Conservation (phyloP, 2,113 vertebrate genomes). For the Saimiri boliviensis region DNA sequence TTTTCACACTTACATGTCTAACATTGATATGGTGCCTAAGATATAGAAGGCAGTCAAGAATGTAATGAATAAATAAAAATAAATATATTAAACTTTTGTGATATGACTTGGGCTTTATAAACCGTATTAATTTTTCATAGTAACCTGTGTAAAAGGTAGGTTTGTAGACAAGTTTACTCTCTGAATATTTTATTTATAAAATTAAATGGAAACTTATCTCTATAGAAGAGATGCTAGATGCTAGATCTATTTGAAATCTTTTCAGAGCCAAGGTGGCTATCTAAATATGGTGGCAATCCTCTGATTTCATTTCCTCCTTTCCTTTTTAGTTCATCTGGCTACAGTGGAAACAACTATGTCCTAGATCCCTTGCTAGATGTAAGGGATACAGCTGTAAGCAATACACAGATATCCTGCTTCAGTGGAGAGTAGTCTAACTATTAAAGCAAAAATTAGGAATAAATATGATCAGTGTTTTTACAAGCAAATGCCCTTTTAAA, state of each 20-base stretch:
- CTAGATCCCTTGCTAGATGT: not conserved
- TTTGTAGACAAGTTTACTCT: not conserved
- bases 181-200: not conserved
- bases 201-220: not conserved
- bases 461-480: not conserved
- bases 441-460: not conserved
- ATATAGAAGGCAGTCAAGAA: not conserved
- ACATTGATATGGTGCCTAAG: not conserved
- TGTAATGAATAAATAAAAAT: not conserved
- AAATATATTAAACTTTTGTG: not conserved
- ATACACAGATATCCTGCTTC: not conserved
- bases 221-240: not conserved
- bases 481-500: not conserved
- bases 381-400: not conserved
- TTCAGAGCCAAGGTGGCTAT: not conserved
- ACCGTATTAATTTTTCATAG: not conserved
- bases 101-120: not conserved
- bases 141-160: not conserved
- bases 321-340: not conserved
- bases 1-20: not conserved
- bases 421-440: not conserved
- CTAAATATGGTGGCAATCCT: not conserved
- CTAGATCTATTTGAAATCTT: not conserved
- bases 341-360: not conserved
- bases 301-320: not conserved